A percentile compares a stretch with the other conserved stretches of the same genome.
Evolutionary conservation across 2,797 vertebrate species (phyloP).

Genomic region (Taeniopygia guttata): DNA sequence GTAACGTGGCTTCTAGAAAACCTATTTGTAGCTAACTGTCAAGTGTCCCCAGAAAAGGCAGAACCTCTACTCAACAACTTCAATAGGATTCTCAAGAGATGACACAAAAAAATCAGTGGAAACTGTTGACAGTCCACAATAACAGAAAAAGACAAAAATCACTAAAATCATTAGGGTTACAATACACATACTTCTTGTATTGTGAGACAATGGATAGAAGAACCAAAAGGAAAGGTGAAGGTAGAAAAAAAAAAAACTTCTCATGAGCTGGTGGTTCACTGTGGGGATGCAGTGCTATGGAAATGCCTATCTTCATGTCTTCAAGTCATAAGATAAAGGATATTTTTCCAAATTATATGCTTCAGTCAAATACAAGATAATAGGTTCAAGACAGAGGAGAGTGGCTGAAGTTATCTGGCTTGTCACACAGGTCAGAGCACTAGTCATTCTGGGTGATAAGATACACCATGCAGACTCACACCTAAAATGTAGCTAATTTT

Average conservation of each 20-base stretch:
- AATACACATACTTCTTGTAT: neutral
- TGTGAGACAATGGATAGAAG: neutral
- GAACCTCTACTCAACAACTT: neutral
- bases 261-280: neutral
- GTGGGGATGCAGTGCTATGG: neutral
- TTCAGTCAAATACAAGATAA: neutral
- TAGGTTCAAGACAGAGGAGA: neutral
- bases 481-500: neutral
- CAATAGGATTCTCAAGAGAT: neutral
- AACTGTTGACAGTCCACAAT: neutral
- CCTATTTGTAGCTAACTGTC: neutral
- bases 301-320: neutral
- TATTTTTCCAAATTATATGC: neutral
- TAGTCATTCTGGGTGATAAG: neutral
- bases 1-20: neutral
- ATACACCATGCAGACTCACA: neutral
- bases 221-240: neutral
- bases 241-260: neutral
- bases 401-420: neutral
- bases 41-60: neutral
- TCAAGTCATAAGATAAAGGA: neutral
- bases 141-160: neutral
- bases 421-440: neutral
- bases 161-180: neutral
- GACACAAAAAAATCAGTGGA: neutral